A percentile compares a stretch with the other conserved stretches of the same genome.
Conservation (phyloP, 2,797 vertebrate species). For the Mycteria americana region DNA sequence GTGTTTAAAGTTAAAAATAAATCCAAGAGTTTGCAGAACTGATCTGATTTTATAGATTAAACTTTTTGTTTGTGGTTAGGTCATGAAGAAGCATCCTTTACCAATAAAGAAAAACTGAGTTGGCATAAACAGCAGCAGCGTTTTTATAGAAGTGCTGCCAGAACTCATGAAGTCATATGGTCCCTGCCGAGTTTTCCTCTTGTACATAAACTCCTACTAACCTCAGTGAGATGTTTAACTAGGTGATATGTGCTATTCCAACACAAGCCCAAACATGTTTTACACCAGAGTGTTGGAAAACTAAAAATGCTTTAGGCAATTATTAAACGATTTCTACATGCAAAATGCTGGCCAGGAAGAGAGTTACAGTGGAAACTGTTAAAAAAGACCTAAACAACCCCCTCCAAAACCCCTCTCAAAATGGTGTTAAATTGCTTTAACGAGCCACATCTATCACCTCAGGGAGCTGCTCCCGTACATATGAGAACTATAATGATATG, state of each 20-base stretch:
- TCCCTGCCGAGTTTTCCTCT: not conserved
- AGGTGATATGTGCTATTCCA: not conserved
- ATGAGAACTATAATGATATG: not conserved
- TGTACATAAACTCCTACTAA: not conserved
- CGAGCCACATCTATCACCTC: not conserved
- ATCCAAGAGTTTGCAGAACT: not conserved
- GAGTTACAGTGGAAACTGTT: not conserved
- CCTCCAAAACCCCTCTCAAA: not conserved
- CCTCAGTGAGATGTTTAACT: not conserved
- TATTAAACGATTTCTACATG: not conserved
- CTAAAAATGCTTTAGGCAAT: not conserved
- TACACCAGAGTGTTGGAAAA: fast-evolving
- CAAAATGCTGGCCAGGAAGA: not conserved
- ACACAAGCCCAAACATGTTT: not conserved
- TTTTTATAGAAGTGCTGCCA: not conserved
- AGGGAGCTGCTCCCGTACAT: not conserved
- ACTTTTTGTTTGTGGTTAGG: not conserved
- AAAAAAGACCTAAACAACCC: not conserved
- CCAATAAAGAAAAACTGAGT: not conserved
- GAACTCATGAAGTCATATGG: not conserved
- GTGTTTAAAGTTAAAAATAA: not conserved
- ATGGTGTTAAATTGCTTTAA: not conserved
- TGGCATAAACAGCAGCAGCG: not conserved
- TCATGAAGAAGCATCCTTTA: not conserved
- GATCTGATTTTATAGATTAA: not conserved